These are phyloP conservation scores for Eupeodes luniger DNA, from an alignment of 2,888 invertebrate species.

Conservation along the genomic window DNA sequence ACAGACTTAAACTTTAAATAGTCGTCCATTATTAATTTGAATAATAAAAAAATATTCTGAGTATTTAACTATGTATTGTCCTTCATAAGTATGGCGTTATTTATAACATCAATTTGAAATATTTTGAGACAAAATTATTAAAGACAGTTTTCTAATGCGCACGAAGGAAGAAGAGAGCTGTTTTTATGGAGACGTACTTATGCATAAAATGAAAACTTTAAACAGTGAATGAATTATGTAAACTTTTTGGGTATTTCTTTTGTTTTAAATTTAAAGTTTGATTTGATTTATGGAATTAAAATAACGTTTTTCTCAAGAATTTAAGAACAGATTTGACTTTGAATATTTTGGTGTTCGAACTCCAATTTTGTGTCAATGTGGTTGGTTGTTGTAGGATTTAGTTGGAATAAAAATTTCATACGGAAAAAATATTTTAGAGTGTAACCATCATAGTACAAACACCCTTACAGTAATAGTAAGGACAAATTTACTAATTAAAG, in stretches of 20 bases:
- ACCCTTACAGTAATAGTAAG: too few species aligned
- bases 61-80: not conserved
- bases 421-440: too few species aligned
- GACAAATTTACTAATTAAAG: not conserved
- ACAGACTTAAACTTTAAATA: constrained; percentile 12
- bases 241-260: too few species aligned
- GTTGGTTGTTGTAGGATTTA: too few species aligned
- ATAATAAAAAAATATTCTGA: not conserved
- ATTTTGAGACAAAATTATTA: not conserved
- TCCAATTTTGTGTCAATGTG: too few species aligned
- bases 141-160: not conserved
- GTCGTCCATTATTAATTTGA: not conserved
- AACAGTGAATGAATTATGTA: not conserved
- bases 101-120: not conserved
- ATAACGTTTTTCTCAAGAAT: too few species aligned
- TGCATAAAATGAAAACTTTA: not conserved
- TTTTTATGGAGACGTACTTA: not conserved
- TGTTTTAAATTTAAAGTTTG: too few species aligned
- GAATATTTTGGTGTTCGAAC: too few species aligned
- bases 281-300: too few species aligned
- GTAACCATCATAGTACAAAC: too few species aligned
- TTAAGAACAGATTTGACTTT: too few species aligned
- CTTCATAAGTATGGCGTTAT: not conserved
- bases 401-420: too few species aligned
- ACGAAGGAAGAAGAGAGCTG: not conserved